Base-by-base conservation (phyloP, 2,797 vertebrate species). In the Melanogrammus aeglefinus region DNA sequence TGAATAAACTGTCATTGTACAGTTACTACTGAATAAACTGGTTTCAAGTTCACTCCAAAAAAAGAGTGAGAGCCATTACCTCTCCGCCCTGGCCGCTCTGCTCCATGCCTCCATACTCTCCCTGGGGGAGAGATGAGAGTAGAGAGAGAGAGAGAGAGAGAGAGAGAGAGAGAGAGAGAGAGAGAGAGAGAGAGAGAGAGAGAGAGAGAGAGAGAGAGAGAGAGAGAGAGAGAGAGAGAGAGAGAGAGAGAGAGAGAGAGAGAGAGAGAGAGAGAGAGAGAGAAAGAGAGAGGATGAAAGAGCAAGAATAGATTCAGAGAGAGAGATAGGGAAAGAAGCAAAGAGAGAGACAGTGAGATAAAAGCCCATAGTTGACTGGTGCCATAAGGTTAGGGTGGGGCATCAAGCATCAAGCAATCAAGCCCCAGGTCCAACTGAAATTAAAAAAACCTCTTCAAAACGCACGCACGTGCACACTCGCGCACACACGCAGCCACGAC, bases 81-180 rank as follows among this genome's bases (percentile, higher is more conserved):
- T 95, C 92, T 89, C 94, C 94, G 86, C 94, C 93, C 77, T 95
- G 92, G 36, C 93, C 93, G 13, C 94, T 93, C 86, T 93, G 93
- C 44, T 95, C 93, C 93, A 92, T 93, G 70, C 93, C 91, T 10
- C 94, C 94, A 27, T 90, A 95, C 75, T 95, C 93, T 82, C 90
- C 94, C 94, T 95, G 91, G 12, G 63, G 31, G 81, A 51, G 39
- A 79, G 47, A 36, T n/a, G n/a, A n/a, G n/a, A n/a, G n/a, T n/a
- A n/a, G 5, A 79, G 4, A 78, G 29, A 78, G 47, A 57, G 38
- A 38, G 41, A 57, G 31, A 79, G 4, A 27, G 14, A 78, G 35
- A 75, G n/a, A 27, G 6, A 35, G 29, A 71, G 3, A 72, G 39
- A 79, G 31, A 75, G 33, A n/a, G 7, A 38, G 36, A 70, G 3